Evolutionary conservation across 2,113 vertebrate genomes (phyloP), one percentile per base, ranked within the genome.

Genomic region (Acanthochromis polyacanthus): DNA sequence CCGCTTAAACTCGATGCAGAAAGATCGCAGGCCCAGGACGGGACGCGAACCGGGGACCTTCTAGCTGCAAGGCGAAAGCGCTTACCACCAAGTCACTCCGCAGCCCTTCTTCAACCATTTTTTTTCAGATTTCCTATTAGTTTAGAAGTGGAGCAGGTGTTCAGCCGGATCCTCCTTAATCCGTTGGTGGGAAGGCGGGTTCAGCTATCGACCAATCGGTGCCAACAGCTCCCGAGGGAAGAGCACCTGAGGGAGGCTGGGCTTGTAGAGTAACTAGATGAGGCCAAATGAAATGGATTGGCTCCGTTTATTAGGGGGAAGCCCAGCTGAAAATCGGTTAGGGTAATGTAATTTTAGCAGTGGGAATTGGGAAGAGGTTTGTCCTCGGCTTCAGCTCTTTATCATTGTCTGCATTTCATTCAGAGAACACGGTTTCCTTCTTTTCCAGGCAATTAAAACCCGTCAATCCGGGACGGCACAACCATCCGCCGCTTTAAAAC

Each of bases 221-320:
- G 71, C 80, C 85, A 83, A 92, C 56, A 46, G 80, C 87, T 85
- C 92, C 82, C 78, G 0, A 1, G 87, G 85, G 90, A 81, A 40
- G 62, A 66, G 81, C 77, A 91, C 90, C 91, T 88, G 85, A 89
- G 84, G 86, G 88, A 86, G 82, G 64, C 51, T 15, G 16, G 76
- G 78, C 78, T 80, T 53, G 78, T 56, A 10, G 78, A 84, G 64
- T 89, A 89, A 89, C 82, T 51, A 71, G 82, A 86, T 85, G 51
- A 88, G 58, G 40, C 71, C 68, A 91, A 85, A 91, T 90, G 45
- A 92, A 93, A 91, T 91, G 82, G 71, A 89, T 87, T 80, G 72
- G 58, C 71, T 63, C 17, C 57, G 58, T 90, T 86, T 85, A 90
- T 36, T 30, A 32, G 40, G 58, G 48, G 80, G 69, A 50, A 69